These are phyloP conservation scores for Epirrhoe alternata DNA, from an alignment of 2,888 invertebrate genomes.

Conservation along the genomic window DNA sequence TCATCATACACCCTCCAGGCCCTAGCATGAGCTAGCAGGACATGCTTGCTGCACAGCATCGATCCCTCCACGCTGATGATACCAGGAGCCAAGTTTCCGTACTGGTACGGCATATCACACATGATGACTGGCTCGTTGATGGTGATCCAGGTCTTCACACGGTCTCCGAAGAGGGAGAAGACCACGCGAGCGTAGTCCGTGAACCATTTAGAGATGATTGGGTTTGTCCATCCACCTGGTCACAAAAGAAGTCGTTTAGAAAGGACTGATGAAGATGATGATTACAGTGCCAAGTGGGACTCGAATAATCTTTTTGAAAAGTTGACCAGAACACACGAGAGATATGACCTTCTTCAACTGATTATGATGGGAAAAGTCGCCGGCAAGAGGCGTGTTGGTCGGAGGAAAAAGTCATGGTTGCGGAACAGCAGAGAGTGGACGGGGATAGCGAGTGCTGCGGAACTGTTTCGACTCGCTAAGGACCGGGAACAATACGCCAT, in stretches of 20 bases:
- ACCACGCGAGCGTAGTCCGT: conserved; percentile 48
- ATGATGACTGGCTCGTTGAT: conserved; percentile 47
- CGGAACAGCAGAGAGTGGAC: too few species aligned
- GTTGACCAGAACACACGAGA: too few species aligned
- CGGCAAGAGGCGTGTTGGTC: too few species aligned
- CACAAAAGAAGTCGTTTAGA: neutral
- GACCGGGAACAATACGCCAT: too few species aligned
- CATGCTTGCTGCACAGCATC: conserved; percentile 76
- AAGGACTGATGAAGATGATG: too few species aligned
- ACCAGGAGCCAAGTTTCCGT: conserved; percentile 49
- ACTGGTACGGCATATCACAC: conserved; percentile 37
- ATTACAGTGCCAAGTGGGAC: too few species aligned
- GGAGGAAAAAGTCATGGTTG: too few species aligned
- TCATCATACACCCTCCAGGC: conserved; percentile 83
- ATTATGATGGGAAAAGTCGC: too few species aligned
- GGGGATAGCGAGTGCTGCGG: too few species aligned
- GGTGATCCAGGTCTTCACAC: conserved; percentile 53
- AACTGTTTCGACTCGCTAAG: too few species aligned
- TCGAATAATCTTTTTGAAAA: too few species aligned
- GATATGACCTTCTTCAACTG: too few species aligned
- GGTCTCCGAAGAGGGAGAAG: conserved; percentile 48
- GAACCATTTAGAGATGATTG: conserved; percentile 49
- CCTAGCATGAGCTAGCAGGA: conserved; percentile 87
- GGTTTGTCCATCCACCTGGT: conserved; percentile 45
- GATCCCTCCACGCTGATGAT: conserved; percentile 29